Base-by-base conservation (phyloP, 2,797 vertebrate genomes). In the Mus caroli region DNA sequence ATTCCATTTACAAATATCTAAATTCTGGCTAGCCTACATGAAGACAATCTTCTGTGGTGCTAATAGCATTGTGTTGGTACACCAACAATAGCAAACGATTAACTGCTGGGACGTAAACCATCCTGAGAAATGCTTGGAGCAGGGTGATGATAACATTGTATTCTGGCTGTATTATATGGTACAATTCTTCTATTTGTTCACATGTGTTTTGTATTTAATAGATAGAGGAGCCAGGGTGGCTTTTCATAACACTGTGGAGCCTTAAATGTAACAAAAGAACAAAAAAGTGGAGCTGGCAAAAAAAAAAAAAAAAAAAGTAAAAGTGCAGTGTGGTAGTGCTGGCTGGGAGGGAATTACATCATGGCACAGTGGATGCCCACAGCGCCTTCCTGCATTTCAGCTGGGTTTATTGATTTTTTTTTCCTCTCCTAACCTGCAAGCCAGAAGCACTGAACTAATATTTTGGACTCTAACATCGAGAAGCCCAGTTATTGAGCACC, bases 1-100 rank as follows among this genome's bases (percentile, higher is more conserved):
- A 98, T 98, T 97, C 94, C 94, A 78, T 97, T 98, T 97, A 96
- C 98, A 98, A 98, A 97, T 97, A 98, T 97, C 98, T 98, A 97
- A 98, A 98, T 97, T 97, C 87, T 96, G 90, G 97, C 96, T 95
- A 97, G 97, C 60, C 92, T 95, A 97, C 97, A 83, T 80, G 94
- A 96, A 97, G 97, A 97, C 96, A 96, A 91, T 98, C 96, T 94
- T 71, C 96, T 88, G 58, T 3, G 6, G 52, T 56, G 80, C 96
- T 98, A 98, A 98, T 77, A 97, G 92, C 92, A 96, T 89, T 95
- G 64, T 96, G 96, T 83, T 97, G 96, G 93, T 93, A 78, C 22
- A 84, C 64, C 91, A 94, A 96, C 97, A 98, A 97, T 92, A 97
- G 97, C 76, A 50, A 98, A 96, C 93, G 69, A 88, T 88, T 95